Conservation (phyloP, 1,140 invertebrate genomes). For the Diachasma alloeum region DNA sequence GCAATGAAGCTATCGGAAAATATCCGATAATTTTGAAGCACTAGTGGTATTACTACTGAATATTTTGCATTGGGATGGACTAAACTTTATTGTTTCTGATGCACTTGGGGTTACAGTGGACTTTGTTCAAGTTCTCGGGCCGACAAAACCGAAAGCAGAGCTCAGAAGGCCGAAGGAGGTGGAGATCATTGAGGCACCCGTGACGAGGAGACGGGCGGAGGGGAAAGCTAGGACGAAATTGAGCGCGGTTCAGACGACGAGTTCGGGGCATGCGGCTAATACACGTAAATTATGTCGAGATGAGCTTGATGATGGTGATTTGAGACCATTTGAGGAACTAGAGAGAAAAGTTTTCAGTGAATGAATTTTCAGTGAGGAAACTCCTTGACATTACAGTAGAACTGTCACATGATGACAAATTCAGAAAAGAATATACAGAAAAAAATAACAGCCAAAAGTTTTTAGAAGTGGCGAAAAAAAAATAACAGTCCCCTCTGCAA, state of each 20-base stretch:
- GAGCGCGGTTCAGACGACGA: not conserved
- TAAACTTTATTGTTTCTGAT: not conserved
- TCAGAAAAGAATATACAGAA: too few relatives aligned
- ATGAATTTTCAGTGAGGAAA: too few relatives aligned
- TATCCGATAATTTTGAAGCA: too few relatives aligned
- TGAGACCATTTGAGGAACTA: too few relatives aligned
- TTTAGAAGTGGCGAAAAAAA: too few relatives aligned
- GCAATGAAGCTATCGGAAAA: too few relatives aligned
- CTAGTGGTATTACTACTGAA: too few relatives aligned
- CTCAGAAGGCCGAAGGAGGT: not conserved
- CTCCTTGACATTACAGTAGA: too few relatives aligned
- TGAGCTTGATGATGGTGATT: not conserved
- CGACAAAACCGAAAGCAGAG: conserved; percentile 12
- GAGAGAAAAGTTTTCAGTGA: too few relatives aligned
- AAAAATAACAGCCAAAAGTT: too few relatives aligned
- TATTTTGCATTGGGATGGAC: not conserved
- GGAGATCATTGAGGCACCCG: conserved; percentile 1
- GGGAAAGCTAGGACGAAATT: conserved; percentile 10
- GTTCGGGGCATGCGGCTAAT: not conserved
- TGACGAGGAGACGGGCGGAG: not conserved
- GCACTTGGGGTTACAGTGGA: conserved; percentile 1
- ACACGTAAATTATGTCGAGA: not conserved
- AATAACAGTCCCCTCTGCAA: too few relatives aligned
- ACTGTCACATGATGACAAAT: too few relatives aligned
- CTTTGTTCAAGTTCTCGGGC: conserved; percentile 22